Evolutionary conservation across 2,888 invertebrate species (phyloP).

Genomic region (Melanostoma mellinum): DNA sequence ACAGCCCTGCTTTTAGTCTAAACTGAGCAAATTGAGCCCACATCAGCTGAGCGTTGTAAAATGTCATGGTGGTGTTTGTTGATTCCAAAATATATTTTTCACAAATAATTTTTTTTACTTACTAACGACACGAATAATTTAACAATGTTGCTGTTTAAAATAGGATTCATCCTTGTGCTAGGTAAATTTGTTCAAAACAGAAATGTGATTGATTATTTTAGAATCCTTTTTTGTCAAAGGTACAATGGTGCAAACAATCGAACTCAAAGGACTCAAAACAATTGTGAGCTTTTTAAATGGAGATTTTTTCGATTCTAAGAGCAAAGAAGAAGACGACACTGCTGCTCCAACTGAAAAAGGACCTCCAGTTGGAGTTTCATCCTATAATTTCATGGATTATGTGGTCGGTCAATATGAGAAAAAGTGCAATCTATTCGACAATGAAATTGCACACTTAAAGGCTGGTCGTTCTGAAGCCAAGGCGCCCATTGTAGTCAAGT

Average conservation of each 20-base stretch:
- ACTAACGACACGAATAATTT: neutral
- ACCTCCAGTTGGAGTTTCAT: constrained; percentile 76
- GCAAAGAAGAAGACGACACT: constrained; percentile 73
- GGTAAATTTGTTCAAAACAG: constrained; percentile 16
- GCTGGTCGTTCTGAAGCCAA: constrained; percentile 70
- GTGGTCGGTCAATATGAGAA: constrained; percentile 75
- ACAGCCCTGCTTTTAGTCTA: neutral
- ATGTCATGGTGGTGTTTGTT: constrained; percentile 32
- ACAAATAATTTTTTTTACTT: neutral
- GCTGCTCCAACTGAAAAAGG: constrained; percentile 73
- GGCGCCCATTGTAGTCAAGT: constrained; percentile 79
- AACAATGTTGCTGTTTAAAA: constrained; percentile 47
- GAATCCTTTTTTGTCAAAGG: constrained; percentile 15
- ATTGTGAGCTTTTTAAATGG: constrained; percentile 54
- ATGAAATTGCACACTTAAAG: constrained; percentile 77
- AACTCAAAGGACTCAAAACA: constrained; percentile 61
- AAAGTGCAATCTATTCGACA: constrained; percentile 77
- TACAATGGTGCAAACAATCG: constrained; percentile 57
- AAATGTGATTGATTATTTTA: neutral
- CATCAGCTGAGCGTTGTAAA: constrained; percentile 9
- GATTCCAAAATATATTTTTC: constrained; percentile 21
- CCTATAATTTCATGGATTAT: constrained; percentile 78
- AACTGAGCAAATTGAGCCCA: constrained; percentile 26
- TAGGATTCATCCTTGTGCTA: constrained; percentile 42
- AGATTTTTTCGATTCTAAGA: constrained; percentile 73